Base-by-base conservation (phyloP, 2,888 invertebrate species). In the Polyommatus icarus region DNA sequence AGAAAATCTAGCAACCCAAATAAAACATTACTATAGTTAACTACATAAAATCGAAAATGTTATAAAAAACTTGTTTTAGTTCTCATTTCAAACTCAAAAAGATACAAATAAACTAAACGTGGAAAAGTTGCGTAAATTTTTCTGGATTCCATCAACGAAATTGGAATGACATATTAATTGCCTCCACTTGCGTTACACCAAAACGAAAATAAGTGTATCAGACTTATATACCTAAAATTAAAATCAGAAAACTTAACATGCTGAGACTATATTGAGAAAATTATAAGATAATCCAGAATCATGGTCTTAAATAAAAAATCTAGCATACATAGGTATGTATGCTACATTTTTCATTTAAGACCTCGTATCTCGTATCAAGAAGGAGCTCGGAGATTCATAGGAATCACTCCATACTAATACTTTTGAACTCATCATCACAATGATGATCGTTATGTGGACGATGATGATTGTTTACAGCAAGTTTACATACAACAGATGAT, bases 131-230 rank as follows among this genome's bases (percentile, higher is more conserved):
- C 67, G 67, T 67, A 29, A 67, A 67, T 67, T 67, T 29, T 67
- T 67, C 67, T 67, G 67, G 67, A 67, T 67, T 32, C 29, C 15
- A 67, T 67, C 67, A 29, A 67, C 67, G 32, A 32, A 67, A 67
- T 67, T 67, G 29, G 29, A 67, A 67, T 32, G 67, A 67, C 67
- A 32, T 67, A 67, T 32, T 67, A 18, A 67, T 32, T 15, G 67
- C 29, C 18, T 15, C 6, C 61, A 24, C 67, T 32, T 61, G 24
- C 32, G 67, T 32, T 67, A 67, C 15, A 67, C 67, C 29, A 67
- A 32, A 67, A 15, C 61, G 5, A 67, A 32, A 67, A 67, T 67
- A 67, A 20, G 29, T 67, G 29, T 24, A 29, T 20, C 61, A 61
- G 61, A 10, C 20, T 20, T 67, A 61, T 24, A 24, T 24, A 20